Evolutionary conservation across 2,113 vertebrate genomes (phyloP).

Genomic region (Dermatemys mawii): DNA sequence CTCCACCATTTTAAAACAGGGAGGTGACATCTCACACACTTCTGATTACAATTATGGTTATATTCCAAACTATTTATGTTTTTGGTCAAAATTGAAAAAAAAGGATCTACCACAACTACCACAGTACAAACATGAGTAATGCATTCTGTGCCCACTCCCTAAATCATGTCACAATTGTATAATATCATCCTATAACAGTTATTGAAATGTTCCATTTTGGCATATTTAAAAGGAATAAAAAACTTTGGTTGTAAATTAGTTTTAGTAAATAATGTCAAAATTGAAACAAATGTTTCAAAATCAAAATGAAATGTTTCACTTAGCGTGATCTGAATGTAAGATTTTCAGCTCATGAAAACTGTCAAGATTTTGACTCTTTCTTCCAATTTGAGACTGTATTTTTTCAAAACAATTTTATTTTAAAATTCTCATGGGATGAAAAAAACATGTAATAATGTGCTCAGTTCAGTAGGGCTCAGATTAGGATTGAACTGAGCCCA

Average conservation of each 20-base stretch:
- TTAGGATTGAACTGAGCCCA: neutral
- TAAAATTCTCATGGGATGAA: too few relatives aligned
- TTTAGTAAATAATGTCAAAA: neutral
- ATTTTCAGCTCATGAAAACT: too few relatives aligned
- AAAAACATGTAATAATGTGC: too few relatives aligned
- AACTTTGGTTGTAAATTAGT: fast-evolving
- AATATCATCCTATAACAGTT: neutral
- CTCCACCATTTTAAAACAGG: neutral
- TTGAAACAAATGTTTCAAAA: too few relatives aligned
- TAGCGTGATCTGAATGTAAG: too few relatives aligned
- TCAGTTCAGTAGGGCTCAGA: neutral
- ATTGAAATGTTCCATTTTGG: neutral
- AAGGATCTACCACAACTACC: neutral
- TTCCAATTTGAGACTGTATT: too few relatives aligned
- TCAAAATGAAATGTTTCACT: too few relatives aligned
- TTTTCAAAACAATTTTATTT: too few relatives aligned
- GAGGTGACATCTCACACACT: neutral
- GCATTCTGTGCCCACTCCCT: neutral
- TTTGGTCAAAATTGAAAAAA: neutral
- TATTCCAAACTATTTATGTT: neutral
- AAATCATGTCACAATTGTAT: neutral
- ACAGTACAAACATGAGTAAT: neutral
- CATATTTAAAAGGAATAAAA: neutral
- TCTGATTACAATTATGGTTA: neutral
- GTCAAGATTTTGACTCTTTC: too few relatives aligned